Evolutionary conservation across 2,888 invertebrate genomes (phyloP).

Genomic region (Branchinecta sandiegonensis): DNA sequence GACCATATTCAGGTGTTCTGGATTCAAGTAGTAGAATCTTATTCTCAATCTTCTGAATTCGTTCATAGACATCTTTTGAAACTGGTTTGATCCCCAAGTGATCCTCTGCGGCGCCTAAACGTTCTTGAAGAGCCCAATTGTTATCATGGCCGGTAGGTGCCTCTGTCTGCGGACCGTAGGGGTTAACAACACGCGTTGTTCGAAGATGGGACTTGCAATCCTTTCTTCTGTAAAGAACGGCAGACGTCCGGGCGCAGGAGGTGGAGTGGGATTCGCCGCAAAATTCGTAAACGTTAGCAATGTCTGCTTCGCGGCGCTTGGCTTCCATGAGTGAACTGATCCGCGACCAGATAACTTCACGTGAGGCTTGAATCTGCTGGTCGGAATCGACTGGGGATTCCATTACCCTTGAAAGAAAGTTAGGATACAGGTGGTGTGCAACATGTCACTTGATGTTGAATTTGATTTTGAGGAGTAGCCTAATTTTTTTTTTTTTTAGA

Average conservation of each 20-base stretch:
- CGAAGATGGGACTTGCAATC: constrained; percentile 1
- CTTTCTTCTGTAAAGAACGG: constrained; percentile 9
- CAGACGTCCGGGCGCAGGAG: background rate
- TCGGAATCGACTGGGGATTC: background rate
- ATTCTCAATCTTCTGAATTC: constrained; percentile 3
- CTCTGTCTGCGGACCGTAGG: constrained; percentile 1
- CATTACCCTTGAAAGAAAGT: no score
- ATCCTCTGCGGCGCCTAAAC: background rate
- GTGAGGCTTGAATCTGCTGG: background rate
- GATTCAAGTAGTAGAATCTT: background rate
- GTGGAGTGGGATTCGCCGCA: background rate
- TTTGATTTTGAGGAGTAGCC: no score
- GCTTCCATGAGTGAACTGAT: background rate
- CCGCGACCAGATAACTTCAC: background rate
- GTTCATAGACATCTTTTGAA: constrained; percentile 10
- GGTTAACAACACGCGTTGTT: background rate
- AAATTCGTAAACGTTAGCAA: constrained; percentile 7
- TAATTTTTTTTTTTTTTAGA: no score
- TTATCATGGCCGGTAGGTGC: background rate
- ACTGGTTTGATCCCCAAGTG: background rate
- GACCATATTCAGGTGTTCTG: background rate
- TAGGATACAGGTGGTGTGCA: no score
- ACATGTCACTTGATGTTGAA: no score
- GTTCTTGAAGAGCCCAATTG: background rate
- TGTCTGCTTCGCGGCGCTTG: constrained; percentile 1